A percentile compares a stretch with the other conserved stretches of the same genome.
Conservation (phyloP, 2,888 invertebrate genomes). For the Apoderus coryli region DNA sequence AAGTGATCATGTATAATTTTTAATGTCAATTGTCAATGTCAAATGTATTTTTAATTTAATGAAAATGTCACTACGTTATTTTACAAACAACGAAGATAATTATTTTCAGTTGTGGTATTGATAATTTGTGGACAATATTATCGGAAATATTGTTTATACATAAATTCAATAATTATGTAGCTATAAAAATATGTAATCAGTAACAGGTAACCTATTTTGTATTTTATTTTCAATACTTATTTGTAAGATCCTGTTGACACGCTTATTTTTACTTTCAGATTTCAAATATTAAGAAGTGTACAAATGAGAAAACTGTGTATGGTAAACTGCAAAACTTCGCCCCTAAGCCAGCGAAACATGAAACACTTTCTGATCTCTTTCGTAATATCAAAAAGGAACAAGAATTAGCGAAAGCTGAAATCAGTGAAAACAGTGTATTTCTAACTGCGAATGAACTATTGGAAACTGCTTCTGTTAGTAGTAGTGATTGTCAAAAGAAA, state of each 20-base stretch:
- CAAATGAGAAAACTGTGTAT: constrained; percentile 34
- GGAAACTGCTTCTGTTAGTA: constrained; percentile 8
- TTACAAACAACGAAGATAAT: no score
- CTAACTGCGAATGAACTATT: constrained; percentile 18
- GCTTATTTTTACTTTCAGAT: constrained; percentile 44
- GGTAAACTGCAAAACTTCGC: constrained; percentile 40
- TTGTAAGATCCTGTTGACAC: constrained; percentile 16
- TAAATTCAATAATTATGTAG: no score
- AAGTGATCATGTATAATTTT: no score
- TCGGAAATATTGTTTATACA: no score
- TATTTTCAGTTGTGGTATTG: no score
- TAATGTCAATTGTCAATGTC: no score
- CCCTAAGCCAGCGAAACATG: constrained; percentile 36
- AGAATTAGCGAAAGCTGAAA: constrained; percentile 14
- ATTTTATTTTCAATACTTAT: constrained; percentile 20
- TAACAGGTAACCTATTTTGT: no score
- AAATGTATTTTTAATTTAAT: no score
- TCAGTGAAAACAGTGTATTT: constrained; percentile 13
- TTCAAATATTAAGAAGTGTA: constrained; percentile 43
- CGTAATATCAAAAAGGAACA: constrained; percentile 30
- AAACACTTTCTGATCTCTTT: constrained; percentile 37
- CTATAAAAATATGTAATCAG: no score
- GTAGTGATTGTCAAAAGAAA: constrained; percentile 10
- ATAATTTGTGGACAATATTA: no score
- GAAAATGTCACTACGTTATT: no score